Evolutionary conservation across 2,797 vertebrate genomes (phyloP), one percentile per base, ranked within the genome.

Genomic region (Scleropages formosus): DNA sequence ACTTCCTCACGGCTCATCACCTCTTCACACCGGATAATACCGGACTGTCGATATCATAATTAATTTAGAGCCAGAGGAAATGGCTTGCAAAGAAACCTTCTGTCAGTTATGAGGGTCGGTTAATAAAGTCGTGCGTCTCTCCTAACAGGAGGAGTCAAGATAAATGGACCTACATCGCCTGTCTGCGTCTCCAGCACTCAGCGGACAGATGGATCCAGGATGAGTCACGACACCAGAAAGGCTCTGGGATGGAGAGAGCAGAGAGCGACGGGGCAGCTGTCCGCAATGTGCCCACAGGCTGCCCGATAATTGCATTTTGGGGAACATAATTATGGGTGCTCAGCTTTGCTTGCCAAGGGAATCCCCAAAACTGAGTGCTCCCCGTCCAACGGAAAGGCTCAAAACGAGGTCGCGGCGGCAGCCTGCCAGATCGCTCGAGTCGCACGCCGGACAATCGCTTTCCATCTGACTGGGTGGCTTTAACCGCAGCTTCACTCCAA

Each of bases 301-400:
- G 13, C 6, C 59, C n/a, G 39, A 46, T 44, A 4, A 66, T 66
- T 66, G 44, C 44, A 66, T 66, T 66, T 66, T 13, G 64, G 64
- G 18, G 46, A 46, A 66, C 39, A 7, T 18, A 18, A 66, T 66
- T 66, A 66, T n/a, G 39, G 64, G 39, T 16, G 18, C 31, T 20
- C 31, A 39, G 39, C 15, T 46, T 8, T 39, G 10, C 8, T 8
- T 39, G 10, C 8, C n/a, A 66, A 46, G 31, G 46, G 39, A 66
- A 44, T 46, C 16, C 64, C 18, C 64, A 39, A 66, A 39, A 46
- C 66, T 3, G 46, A 65, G 26, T 18, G 44, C 12, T 18, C 46
- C 26, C 64, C 18, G 63, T 8, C 0, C 63, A 44, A 8, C 9
- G 66, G 39, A 16, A 31, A n/a, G 27, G 26, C 46, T 65, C 46